Base-by-base conservation (phyloP, 1,140 invertebrate genomes). In the Lordiphosa mommai region DNA sequence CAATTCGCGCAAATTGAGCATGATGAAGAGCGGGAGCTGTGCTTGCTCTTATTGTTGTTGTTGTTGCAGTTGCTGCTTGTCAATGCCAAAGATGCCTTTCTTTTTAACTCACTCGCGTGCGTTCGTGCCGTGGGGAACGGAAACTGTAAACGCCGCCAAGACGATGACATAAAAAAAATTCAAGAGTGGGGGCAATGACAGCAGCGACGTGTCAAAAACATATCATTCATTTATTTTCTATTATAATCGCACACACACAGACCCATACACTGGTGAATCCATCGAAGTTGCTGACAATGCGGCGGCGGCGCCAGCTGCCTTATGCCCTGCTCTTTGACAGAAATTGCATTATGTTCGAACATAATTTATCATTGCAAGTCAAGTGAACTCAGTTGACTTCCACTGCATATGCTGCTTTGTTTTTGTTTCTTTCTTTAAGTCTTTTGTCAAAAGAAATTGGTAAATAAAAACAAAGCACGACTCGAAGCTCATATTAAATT, bases 151-250 rank as follows among this genome's bases (percentile, higher is more conserved):
- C 63, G 56, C 7, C 34, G 40, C 63, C 36, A 64, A 51, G 36
- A 58, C 43, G 37, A 64, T 44, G 69, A 68, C 47, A 34, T 50
- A 46, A 66, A 61, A 84, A 77, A 84, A 69, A 27, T 7, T 79
- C 64, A 72, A 82, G 68, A 82, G 68, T 52, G 63, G 41, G 72
- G 64, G 56, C 77, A 70, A 71, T 67, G 72, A 84, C 77, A 84
- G 63, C 77, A 61, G 59, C 76, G 70, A 76, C 77, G 70, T 86
- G 84, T 86, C 84, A 86, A 68, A 86, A 86, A 84, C 76, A 86
- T 73, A 86, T 86, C 84, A 86, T 87, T 86, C 84, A 86, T 86
- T 76, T 86, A 86, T 86, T 86, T 86, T 86, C 84, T 86, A 86
- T 86, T 77, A 86, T 77, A 86, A 82, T 68, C 68, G 48, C 59